These are phyloP conservation scores for Platyrinchus mystaceus DNA, from an alignment of 2,797 vertebrate genomes.

Conservation along the genomic window DNA sequence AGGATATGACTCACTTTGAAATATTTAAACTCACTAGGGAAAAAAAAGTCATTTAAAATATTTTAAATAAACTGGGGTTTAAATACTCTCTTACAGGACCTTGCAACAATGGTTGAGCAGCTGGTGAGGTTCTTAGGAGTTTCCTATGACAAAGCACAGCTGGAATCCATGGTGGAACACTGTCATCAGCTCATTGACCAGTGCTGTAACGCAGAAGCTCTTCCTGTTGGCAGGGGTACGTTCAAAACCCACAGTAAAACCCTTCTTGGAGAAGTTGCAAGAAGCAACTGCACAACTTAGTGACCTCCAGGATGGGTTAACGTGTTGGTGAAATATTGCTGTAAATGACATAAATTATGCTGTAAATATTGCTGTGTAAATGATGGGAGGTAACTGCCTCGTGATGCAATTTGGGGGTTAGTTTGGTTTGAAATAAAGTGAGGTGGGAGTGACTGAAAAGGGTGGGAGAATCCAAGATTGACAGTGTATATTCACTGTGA, in stretches of 20 bases:
- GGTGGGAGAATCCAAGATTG: not conserved
- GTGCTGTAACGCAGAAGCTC: slow-evolving; percentile 92
- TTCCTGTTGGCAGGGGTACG: slow-evolving; percentile 91
- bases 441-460: not conserved
- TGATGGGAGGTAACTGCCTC: not conserved
- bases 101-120: slow-evolving; percentile 88
- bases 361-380: not conserved
- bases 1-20: not conserved
- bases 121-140: slow-evolving; percentile 91
- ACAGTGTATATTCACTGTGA: not conserved
- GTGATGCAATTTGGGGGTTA: not conserved
- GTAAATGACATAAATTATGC: not conserved
- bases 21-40: not conserved
- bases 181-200: slow-evolving; percentile 97
- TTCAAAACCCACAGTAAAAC: not conserved
- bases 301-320: not conserved
- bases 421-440: not conserved
- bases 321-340: not conserved
- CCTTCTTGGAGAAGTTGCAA: not conserved
- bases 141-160: slow-evolving; percentile 91
- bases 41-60: not conserved
- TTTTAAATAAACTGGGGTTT: not conserved
- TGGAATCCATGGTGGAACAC: slow-evolving; percentile 91
- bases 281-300: not conserved
- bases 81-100: slow-evolving; percentile 80